Evolutionary conservation across 2,113 vertebrate species (phyloP), one percentile per base, ranked within the genome.

Genomic region (Hirundichthys speculiger): DNA sequence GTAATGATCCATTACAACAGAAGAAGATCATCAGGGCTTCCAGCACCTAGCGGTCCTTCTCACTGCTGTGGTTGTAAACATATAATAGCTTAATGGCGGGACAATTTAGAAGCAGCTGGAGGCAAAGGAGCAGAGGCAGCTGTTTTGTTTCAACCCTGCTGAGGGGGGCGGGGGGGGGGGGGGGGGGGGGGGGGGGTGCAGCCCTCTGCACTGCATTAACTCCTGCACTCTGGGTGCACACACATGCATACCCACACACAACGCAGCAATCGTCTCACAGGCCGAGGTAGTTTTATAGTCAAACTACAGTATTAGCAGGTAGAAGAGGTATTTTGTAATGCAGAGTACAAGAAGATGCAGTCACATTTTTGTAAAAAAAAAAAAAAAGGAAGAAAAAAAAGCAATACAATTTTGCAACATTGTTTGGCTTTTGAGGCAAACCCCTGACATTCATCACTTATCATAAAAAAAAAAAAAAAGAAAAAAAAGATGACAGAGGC

Each of bases 61-160:
- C 64, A 34, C 67, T 66, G 81, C 88, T 83, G 72, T 63, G 85
- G 85, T 80, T 85, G 86, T 90, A 92, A 92, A 91, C 85, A 80
- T 86, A 87, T 89, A 89, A 91, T 89, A 79, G 90, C 83, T 91
- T 93, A 91, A 91, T 89, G 83, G 84, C 14, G 25, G 79, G 81
- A 86, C 90, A 89, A 92, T 93, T 91, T 91, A 84, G 81, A 84
- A 85, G 88, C 89, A 91, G 91, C 90, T 92, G 90, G 88, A 90
- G 89, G 85, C 77, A 71, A 77, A 83, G 86, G 79, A 75, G 80
- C 64, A 69, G 22, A 83, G 83, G 90, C 88, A 91, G 90, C 85
- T 91, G 90, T 90, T 91, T 90, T 54, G 77, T 77, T 73, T 89
- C 85, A 90, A 62, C 82, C 58, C 61, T 58, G 55, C 22, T 30